Percentiles rank a stretch among this genome's conserved stretches.
Conservation (phyloP, 1,140 invertebrate species). For the Scaptomyza montana region DNA sequence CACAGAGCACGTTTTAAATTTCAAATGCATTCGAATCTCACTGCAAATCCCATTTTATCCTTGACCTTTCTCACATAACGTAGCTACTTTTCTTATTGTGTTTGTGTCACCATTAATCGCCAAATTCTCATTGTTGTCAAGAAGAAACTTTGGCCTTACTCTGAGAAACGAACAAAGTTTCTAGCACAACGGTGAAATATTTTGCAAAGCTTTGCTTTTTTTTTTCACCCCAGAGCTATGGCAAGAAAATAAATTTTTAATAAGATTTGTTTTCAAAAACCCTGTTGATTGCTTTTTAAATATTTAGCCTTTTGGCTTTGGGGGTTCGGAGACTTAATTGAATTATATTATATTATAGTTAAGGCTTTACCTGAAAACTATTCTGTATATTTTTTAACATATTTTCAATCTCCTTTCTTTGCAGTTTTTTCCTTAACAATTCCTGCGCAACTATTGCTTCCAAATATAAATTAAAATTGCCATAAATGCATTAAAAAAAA, state of each 20-base stretch:
- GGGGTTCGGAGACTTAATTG: neutral
- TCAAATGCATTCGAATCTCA: neutral
- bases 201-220: too few relatives aligned
- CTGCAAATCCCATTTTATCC: neutral
- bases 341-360: neutral
- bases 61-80: neutral
- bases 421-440: conserved; percentile 29
- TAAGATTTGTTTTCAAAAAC: conserved; percentile 3
- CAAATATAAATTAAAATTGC: conserved; percentile 44
- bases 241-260: neutral
- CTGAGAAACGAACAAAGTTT: neutral
- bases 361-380: too few relatives aligned
- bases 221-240: too few relatives aligned
- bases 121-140: too few relatives aligned
- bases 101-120: neutral
- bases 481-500: conserved; percentile 35
- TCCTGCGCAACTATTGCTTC: conserved; percentile 62
- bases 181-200: neutral
- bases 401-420: conserved; percentile 20
- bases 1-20: neutral
- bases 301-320: neutral
- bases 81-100: neutral
- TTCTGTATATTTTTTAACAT: too few relatives aligned
- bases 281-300: neutral
- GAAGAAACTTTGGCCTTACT: neutral